Evolutionary conservation across 2,113 vertebrate genomes (phyloP), one percentile per base, ranked within the genome.

Genomic region (Marmota monax): DNA sequence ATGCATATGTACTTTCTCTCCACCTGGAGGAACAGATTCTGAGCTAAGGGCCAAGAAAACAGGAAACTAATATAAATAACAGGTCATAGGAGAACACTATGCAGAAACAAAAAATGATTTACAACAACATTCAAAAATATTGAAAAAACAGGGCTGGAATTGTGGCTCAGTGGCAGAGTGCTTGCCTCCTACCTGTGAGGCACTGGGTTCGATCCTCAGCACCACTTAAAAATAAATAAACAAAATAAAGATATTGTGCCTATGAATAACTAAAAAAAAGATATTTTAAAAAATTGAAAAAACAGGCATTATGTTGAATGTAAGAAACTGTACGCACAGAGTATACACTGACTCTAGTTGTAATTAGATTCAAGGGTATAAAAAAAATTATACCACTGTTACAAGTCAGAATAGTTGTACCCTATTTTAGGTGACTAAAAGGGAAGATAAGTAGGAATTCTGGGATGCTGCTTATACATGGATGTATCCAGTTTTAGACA

Each of bases 271-370:
- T 45, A 45, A 45, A 80, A 45, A 45, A 45, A 45, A 9, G 45
- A 45, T 45, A 45, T 45, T 42, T 69, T 23, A 70, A 86, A n/a
- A 70, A 70, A 70, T 29, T 83, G 79, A 65, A 90, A 87, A 83
- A 58, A 82, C 9, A 77, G 74, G 53, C 29, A 51, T 51, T 53
- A 61, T 34, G 61, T 53, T 63, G 74, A 73, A 67, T 84, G 45
- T 92, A 96, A 80, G 73, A 72, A 92, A 48, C 48, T 58, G 56
- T 27, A 37, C 29, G 13, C 45, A 84, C 53, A 87, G 70, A 88
- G 14, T 11, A 39, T 14, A 34, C 18, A 32, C 56, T 69, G 56
- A 91, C 34, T 89, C 45, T 34, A 20, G 20, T 39, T 61, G 53
- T 48, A 37, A 74, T 10, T 69, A 80, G 56, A n/a, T 67, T 82